phyloP scores from a whole-genome alignment of 2,888 invertebrate species.

The Agonopterix alstromeriana region DNA sequence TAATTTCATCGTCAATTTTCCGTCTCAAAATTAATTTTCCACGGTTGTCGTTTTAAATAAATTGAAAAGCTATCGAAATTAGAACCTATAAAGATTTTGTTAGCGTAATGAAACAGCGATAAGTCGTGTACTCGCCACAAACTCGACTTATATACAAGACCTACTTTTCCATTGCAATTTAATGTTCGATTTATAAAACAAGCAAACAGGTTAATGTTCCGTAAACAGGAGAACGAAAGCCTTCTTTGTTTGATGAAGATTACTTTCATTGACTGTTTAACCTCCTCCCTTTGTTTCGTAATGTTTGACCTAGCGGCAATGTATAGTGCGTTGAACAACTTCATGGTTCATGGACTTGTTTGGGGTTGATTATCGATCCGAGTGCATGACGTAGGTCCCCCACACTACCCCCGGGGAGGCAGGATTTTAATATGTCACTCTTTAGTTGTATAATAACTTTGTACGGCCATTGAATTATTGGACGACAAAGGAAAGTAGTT shows the following conservation, averaged over 20 bases:
- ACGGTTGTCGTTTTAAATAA: slow-evolving; percentile 10
- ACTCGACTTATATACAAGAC: background rate
- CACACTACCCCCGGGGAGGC: slow-evolving; percentile 12
- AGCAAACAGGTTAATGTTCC: background rate
- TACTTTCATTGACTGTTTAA: too few species aligned
- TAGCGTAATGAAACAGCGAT: background rate
- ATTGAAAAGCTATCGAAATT: slow-evolving; percentile 2
- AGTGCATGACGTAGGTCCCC: slow-evolving; percentile 26
- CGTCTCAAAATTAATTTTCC: slow-evolving; percentile 12
- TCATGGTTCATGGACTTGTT: background rate
- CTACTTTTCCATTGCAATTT: too few species aligned
- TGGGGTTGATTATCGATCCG: slow-evolving; percentile 33
- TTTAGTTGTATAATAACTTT: background rate
- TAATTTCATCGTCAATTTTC: slow-evolving; percentile 24
- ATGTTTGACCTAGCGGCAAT: background rate
- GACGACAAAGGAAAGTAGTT: too few species aligned
- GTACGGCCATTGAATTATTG: too few species aligned
- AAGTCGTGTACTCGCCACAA: background rate
- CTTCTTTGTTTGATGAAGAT: too few species aligned
- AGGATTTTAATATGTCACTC: slow-evolving; percentile 18
- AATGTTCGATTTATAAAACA: slow-evolving; percentile 2
- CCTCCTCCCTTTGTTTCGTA: too few species aligned
- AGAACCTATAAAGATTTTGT: background rate
- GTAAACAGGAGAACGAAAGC: background rate
- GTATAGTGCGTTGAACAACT: background rate